Base-by-base conservation (phyloP, 2,797 vertebrate genomes). In the Micrastur ruficollis region DNA sequence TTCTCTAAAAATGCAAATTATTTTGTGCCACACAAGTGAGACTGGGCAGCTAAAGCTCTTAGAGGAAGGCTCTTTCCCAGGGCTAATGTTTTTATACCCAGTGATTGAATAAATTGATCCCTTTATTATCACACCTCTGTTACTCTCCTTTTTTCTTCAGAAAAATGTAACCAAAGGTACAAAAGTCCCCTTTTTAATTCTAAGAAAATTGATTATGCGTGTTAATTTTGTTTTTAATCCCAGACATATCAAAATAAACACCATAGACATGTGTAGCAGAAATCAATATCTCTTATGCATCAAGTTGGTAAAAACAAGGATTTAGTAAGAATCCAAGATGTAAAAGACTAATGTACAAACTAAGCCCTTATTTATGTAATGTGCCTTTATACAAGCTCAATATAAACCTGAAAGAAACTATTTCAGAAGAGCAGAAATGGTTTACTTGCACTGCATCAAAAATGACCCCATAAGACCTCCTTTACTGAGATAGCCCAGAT, bases 1-100 rank as follows among this genome's bases (percentile, higher is more conserved):
- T 98, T 96, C 98, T 98, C 98, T 98, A 98, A 98, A 98, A 98
- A 98, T 98, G 98, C 98, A 98, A 98, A 98, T 98, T 91, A 87
- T 95, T 96, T 97, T 93, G 95, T 97, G 91, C 89, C 96, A 98
- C 87, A 86, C 92, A 91, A 98, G 96, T 91, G 96, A 94, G 95
- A 95, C 92, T 93, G 79, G 32, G 95, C 86, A 96, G 97, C 97
- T 97, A 97, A 98, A 97, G 95, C 95, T 98, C 97, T 96, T 95
- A 93, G 97, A 97, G 97, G 93, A 96, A 97, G 90, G 80, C 55
- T 62, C 95, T 97, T 98, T 98, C 98, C 97, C 98, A 98, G 95
- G 96, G 95, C 97, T 98, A 97, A 98, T 98, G 97, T 96, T 97
- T 97, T 98, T 97, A 97, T 94, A 93, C 95, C 87, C 89, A 92